These are phyloP conservation scores for Trachelus tabidus DNA, from an alignment of 2,888 invertebrate genomes.

Conservation along the genomic window DNA sequence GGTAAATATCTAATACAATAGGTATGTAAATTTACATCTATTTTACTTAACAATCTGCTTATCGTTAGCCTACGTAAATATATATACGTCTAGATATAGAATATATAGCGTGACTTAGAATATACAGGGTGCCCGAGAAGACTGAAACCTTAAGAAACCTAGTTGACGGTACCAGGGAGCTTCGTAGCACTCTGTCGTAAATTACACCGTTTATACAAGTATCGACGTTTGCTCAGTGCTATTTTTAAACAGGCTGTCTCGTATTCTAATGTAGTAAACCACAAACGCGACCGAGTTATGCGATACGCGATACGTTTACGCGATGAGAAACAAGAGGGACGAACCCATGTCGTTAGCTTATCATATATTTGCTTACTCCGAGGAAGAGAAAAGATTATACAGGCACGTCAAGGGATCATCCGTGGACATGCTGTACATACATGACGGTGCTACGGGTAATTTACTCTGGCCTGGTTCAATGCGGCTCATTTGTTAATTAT, in stretches of 20 bases:
- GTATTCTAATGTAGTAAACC: constrained; percentile 47
- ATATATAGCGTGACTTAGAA: background rate
- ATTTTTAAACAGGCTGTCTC: constrained; percentile 37
- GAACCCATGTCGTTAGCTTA: background rate
- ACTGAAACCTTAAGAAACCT: background rate
- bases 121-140: background rate
- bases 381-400: background rate
- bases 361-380: background rate
- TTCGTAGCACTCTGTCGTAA: background rate
- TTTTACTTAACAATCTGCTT: background rate
- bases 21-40: constrained; percentile 3
- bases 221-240: constrained; percentile 32
- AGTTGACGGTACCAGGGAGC: background rate
- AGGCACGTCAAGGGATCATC: background rate
- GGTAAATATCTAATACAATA: background rate
- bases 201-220: background rate
- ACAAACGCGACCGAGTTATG: constrained; percentile 52
- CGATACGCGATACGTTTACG: constrained; percentile 29
- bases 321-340: constrained; percentile 1
- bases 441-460: background rate
- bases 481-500: background rate
- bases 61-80: background rate
- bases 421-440: background rate
- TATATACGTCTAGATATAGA: background rate
- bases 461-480: background rate